Percentiles rank a stretch among this genome's conserved stretches.
Evolutionary conservation across 1,140 invertebrate genomes (phyloP).

Genomic region (Drosophila mojavensis): DNA sequence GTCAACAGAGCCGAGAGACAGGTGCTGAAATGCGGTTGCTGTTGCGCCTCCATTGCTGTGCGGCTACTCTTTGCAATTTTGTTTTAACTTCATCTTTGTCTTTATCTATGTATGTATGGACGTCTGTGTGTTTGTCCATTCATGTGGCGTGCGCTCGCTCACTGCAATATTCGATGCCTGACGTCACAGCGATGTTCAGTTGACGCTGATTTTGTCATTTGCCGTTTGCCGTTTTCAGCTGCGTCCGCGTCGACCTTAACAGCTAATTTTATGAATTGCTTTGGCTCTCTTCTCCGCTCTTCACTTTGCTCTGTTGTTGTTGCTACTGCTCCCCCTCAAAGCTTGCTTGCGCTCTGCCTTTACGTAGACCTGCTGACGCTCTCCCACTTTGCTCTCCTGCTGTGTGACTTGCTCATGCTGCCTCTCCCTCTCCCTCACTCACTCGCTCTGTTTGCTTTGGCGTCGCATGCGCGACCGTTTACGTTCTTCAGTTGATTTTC

Average conservation of each 20-base stretch:
- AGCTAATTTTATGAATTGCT: conserved; percentile 46
- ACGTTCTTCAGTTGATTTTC: conserved; percentile 60
- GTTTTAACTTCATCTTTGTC: conserved; percentile 1
- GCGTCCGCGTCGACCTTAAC: conserved; percentile 42
- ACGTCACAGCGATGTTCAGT: conserved; percentile 32
- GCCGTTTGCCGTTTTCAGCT: conserved; percentile 8
- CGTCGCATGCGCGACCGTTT: conserved; percentile 70
- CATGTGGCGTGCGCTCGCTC: conserved; percentile 15
- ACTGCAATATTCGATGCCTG: conserved; percentile 18
- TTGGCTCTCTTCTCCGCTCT: not conserved
- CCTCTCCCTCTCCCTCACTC: not conserved
- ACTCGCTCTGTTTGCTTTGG: conserved; percentile 29
- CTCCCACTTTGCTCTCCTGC: not conserved
- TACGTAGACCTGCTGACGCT: not conserved
- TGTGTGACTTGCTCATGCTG: not conserved
- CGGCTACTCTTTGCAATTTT: conserved; percentile 4
- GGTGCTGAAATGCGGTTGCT: conserved; percentile 23
- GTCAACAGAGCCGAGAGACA: conserved; percentile 40
- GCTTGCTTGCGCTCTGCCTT: not conserved
- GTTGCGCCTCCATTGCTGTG: not conserved
- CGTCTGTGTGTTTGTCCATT: not conserved
- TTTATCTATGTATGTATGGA: conserved; percentile 18
- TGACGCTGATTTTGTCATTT: conserved; percentile 13
- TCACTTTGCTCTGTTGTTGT: too few relatives aligned
- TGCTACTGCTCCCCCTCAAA: conserved; percentile 4